Percentiles rank a stretch among this genome's conserved stretches.
Evolutionary conservation across 2,797 vertebrate species (phyloP).

Genomic region (Sciurus vulgaris): DNA sequence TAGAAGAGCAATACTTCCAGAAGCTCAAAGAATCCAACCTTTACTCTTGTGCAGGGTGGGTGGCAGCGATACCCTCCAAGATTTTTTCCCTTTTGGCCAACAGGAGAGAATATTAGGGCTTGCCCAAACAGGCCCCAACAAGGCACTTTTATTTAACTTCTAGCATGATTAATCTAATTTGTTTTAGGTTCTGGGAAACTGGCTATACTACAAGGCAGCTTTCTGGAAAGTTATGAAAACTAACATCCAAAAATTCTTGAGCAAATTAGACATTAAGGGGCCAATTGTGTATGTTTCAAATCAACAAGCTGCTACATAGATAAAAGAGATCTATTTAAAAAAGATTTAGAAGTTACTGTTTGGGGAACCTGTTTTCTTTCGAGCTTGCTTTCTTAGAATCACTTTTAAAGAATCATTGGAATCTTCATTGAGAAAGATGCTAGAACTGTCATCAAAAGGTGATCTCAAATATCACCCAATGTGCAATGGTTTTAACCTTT

Average conservation of each 20-base stretch:
- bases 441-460: conserved; percentile 30
- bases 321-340: conserved; percentile 32
- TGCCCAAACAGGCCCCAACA: conserved; percentile 69
- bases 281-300: conserved; percentile 61
- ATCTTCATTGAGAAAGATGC: background rate
- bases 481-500: background rate
- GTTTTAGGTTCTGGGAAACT: conserved; percentile 79
- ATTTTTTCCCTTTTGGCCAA: conserved; percentile 55
- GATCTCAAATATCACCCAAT: background rate
- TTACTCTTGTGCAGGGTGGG: background rate
- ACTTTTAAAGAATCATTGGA: background rate
- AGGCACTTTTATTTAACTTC: conserved; percentile 78
- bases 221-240: conserved; percentile 69
- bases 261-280: conserved; percentile 65
- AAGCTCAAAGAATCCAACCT: background rate
- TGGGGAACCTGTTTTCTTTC: background rate
- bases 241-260: conserved; percentile 68
- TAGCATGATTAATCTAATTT: conserved; percentile 81
- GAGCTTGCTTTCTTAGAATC: conserved; percentile 9
- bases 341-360: background rate
- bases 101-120: background rate
- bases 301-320: background rate
- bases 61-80: background rate
- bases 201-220: conserved; percentile 67
- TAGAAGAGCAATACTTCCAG: background rate